phyloP scores from a whole-genome alignment of 1,140 invertebrate species.

The Drosophila rhopaloa region DNA sequence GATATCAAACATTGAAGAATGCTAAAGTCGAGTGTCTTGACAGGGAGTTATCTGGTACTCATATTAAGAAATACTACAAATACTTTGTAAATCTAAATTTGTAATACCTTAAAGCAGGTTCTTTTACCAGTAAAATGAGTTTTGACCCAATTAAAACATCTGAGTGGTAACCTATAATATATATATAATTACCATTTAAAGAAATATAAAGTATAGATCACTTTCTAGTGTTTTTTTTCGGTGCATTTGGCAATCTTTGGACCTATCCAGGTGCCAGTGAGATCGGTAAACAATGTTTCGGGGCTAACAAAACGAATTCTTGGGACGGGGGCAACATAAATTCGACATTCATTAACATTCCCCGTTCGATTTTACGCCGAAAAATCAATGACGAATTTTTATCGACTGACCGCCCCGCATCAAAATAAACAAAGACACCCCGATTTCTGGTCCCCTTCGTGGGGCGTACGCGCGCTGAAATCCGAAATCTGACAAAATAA shows the following conservation, averaged over 20 bases:
- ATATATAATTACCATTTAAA: too few relatives aligned
- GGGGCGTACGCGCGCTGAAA: conserved; percentile 38
- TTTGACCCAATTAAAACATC: too few relatives aligned
- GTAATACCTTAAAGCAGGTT: background rate
- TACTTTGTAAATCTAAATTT: background rate
- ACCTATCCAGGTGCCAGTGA: conserved; percentile 24
- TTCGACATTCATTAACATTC: conserved; percentile 48
- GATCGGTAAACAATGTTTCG: conserved; percentile 60
- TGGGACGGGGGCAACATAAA: conserved; percentile 27
- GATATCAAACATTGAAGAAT: background rate
- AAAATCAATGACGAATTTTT: conserved; percentile 79
- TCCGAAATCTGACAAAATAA: conserved; percentile 77
- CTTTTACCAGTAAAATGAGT: background rate
- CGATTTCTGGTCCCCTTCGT: conserved; percentile 15
- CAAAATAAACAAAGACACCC: conserved; percentile 65
- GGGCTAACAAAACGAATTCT: conserved; percentile 47
- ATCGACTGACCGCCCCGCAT: conserved; percentile 70
- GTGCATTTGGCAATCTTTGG: background rate
- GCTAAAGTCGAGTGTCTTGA: conserved; percentile 4
- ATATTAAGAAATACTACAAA: background rate
- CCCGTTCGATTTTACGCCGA: conserved; percentile 28
- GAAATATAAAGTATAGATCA: conserved; percentile 1
- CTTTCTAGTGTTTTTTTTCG: background rate
- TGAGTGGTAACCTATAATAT: too few relatives aligned
- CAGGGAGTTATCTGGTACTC: background rate